Evolutionary conservation across 2,888 invertebrate species (phyloP), one percentile per base, ranked within the genome.

Genomic region (Hylaea fasciaria): DNA sequence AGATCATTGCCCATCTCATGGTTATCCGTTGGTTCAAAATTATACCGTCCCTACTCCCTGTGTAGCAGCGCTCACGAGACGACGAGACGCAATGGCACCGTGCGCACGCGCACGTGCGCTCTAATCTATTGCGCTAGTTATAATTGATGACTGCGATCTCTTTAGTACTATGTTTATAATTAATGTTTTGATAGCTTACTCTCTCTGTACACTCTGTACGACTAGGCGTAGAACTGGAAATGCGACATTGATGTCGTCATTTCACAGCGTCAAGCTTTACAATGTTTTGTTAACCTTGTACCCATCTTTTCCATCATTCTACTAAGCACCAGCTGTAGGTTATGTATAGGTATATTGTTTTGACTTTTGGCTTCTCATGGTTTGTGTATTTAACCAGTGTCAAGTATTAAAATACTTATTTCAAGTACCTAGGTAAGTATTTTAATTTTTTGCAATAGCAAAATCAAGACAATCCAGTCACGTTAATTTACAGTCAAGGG

Each of bases 81-180:
- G 22, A 60, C 62, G 74, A 79, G 78, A 80, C 79, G 68, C 61
- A 55, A 62, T 68, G 75, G 78, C 75, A 78, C 76, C 76, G 70
- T 72, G 72, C 62, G 64, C 56, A 28, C 13, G 62, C 70, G 70
- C 75, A 76, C 71, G 73, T 70, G 68, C 54, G 59, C 61, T 40
- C 53, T 41, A 32, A 35, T 55, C 40, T 45, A 35, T 8, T 9
- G 13, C 5, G 14, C 7, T 50, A 39, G 22, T 22, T 10, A 37
- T 53, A 59, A 53, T 53, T 45, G 35, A 59, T 44, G n/a, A 39
- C 32, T 32, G 40, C 40, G 14, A 40, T n/a, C 22, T 45, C 14
- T 11, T 16, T n/a, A n/a, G n/a, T n/a, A 46, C 16, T 46, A 46
- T 46, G 17, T 29, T 32, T 32, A 41, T 22, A 9, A 49, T n/a